Base-by-base conservation (phyloP, 2,888 invertebrate species). In the Falcaria lacertinaria region DNA sequence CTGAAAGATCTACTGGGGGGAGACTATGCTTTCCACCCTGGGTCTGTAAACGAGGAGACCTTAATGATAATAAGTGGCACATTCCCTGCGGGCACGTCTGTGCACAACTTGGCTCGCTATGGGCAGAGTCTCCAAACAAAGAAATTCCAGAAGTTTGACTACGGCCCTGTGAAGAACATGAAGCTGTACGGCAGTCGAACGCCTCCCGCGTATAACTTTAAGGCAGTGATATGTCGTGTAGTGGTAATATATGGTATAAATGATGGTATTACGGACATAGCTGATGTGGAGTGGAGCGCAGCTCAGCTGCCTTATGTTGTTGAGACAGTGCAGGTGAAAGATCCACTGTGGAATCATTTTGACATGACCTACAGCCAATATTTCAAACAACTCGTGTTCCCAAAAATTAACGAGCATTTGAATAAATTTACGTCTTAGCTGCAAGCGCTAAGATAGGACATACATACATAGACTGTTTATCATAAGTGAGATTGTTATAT, bases 21-120 rank as follows among this genome's bases (percentile, higher is more conserved):
- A 11, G 28, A 28, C 8, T 7, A 11, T 28, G 28, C 7, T 11
- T 11, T 28, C 28, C 28, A 28, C 28, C 28, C 28, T 11, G 28
- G 28, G 11, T 28, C 28, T 11, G 28, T 28, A 28, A 28, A 28
- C 28, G 11, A 28, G 1, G 39, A 37, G 62, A 65, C 7, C 57
- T 50, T 11, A 43, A 50, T 38, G 39, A 45, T 34, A 38, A 34
- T 22, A 51, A 56, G 39, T 54, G 6, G 35, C 50, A 11, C 56
- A 67, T 39, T 15, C 54, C 54, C 62, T 7, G 78, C 89, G 7
- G 90, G 90, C 2, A 73, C 82, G 0, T 77, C 90, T 1, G 69
- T 72, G 0, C 75, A 80, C 50, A 88, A 90, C 50, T 45, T 91
- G 3, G 46, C 57, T 17, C 69, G 71, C 46, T 71, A 57, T 38